Evolutionary conservation across 2,113 vertebrate species (phyloP).

Genomic region (Clarias gariepinus): DNA sequence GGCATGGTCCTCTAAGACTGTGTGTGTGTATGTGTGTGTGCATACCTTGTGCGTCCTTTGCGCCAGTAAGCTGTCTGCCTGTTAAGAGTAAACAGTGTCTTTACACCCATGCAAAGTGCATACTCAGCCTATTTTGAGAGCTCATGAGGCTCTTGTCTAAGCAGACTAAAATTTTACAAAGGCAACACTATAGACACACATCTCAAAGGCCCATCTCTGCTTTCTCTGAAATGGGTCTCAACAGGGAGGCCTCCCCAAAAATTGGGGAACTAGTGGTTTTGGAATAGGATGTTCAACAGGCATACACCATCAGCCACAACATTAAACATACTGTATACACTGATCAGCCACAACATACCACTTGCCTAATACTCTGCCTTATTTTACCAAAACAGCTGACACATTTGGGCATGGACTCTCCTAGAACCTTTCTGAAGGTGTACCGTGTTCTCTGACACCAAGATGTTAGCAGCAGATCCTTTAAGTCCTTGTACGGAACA

Average conservation of each 20-base stretch:
- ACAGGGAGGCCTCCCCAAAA: too few species aligned
- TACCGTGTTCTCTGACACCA: too few species aligned
- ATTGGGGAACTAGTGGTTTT: neutral
- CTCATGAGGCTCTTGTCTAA: conserved; percentile 44
- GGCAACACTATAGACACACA: conserved; percentile 4
- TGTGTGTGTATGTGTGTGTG: neutral
- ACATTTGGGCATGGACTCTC: too few species aligned
- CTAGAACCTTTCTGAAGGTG: too few species aligned
- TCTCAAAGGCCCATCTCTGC: conserved; percentile 11
- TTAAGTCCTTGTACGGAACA: too few species aligned
- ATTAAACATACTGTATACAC: too few species aligned
- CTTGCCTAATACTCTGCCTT: too few species aligned
- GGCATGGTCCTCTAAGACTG: neutral
- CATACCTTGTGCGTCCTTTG: conserved; percentile 1
- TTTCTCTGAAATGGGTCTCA: conserved; percentile 10
- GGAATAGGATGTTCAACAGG: neutral
- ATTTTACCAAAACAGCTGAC: too few species aligned
- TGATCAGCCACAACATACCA: too few species aligned
- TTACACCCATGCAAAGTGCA: conserved; percentile 62
- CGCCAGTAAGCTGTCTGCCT: conserved; percentile 18
- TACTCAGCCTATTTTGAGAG: conserved; percentile 43
- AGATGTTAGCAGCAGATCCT: too few species aligned
- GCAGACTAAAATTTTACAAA: conserved; percentile 22
- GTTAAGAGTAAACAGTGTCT: conserved; percentile 63
- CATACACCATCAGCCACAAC: too few species aligned